Base-by-base conservation (phyloP, 2,113 vertebrate species). In the Probosciger aterrimus region DNA sequence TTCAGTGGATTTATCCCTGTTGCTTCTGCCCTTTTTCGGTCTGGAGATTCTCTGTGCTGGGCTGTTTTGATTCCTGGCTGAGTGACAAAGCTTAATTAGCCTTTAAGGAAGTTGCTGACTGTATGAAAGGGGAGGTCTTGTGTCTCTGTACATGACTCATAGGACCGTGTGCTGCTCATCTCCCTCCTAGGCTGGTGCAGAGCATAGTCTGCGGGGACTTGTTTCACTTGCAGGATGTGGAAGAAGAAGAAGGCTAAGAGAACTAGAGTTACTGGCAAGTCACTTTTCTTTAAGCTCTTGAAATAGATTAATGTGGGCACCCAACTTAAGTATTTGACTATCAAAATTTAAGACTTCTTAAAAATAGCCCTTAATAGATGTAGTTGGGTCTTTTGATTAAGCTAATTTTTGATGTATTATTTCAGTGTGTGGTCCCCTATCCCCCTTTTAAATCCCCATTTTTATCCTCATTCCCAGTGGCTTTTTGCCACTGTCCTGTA, bases 211-310 rank as follows among this genome's bases (percentile, higher is more conserved):
- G 74, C 41, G 80, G 33, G 77, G 17, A 74, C 74, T 85, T 50
- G 18, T 39, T 88, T 85, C 64, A 13, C 71, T 81, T 68, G 74
- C 94, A 97, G 89, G 47, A 96, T 97, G 96, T 96, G 96, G 95
- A 97, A 89, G 97, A 97, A 89, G 97, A 97, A 87, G 96, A 94
- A 52, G 89, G 71, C 94, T 63, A 93, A 88, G 95, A 97, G 83
- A 96, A 89, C 79, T 69, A 97, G 91, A 92, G 33, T 82, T 94
- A 49, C 95, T 83, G 96, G 97, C 97, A 97, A 97, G 97, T 97
- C 22, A 37, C 30, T 94, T 95, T 82, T 89, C 88, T 81, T 95
- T 93, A 83, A 89, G 55, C 52, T 97, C 57, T 92, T 96, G 55
- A 73, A 82, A 43, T 87, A 86, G 57, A n/a, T 89, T 79, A 64